These are phyloP conservation scores for Hoplostethus atlanticus DNA, from an alignment of 2,797 vertebrate genomes.

Conservation along the genomic window DNA sequence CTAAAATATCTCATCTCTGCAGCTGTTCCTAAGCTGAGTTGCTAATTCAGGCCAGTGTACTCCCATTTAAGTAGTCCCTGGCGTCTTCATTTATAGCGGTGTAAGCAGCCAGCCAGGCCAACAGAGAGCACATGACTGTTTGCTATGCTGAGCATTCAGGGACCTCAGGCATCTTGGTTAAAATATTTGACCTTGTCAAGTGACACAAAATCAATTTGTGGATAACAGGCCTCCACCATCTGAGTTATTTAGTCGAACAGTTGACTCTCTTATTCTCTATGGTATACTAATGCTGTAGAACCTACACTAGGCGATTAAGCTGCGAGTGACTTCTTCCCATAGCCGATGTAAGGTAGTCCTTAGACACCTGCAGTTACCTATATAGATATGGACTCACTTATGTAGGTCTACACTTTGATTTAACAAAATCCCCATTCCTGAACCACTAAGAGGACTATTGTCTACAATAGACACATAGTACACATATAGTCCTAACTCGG, in stretches of 20 bases:
- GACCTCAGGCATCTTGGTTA: conserved; percentile 73
- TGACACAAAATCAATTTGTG: conserved; percentile 84
- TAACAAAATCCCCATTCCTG: conserved; percentile 27
- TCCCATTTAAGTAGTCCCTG: conserved; percentile 79
- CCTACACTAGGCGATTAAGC: conserved; percentile 55
- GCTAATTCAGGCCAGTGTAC: conserved; percentile 83
- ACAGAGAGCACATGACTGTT: conserved; percentile 66
- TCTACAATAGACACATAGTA: conserved; percentile 5
- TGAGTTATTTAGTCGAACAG: conserved; percentile 73
- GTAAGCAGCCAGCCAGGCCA: conserved; percentile 73
- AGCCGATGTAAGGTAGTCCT: conserved; percentile 54
- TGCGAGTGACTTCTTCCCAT: conserved; percentile 54
- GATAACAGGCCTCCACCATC: conserved; percentile 70
- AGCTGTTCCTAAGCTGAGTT: conserved; percentile 78
- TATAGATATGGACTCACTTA: conserved; percentile 47
- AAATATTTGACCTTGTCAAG: conserved; percentile 83
- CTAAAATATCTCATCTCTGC: conserved; percentile 81
- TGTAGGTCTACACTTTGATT: conserved; percentile 43
- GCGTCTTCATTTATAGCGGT: conserved; percentile 82
- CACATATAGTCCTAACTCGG: conserved; percentile 9
- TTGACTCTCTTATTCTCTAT: conserved; percentile 70
- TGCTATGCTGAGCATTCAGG: conserved; percentile 78
- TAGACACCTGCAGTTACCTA: conserved; percentile 53
- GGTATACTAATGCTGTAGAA: conserved; percentile 59
- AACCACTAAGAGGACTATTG: conserved; percentile 16